phyloP scores from a whole-genome alignment of 2,888 invertebrate species.

The Prosopocoilus inquinatus region DNA sequence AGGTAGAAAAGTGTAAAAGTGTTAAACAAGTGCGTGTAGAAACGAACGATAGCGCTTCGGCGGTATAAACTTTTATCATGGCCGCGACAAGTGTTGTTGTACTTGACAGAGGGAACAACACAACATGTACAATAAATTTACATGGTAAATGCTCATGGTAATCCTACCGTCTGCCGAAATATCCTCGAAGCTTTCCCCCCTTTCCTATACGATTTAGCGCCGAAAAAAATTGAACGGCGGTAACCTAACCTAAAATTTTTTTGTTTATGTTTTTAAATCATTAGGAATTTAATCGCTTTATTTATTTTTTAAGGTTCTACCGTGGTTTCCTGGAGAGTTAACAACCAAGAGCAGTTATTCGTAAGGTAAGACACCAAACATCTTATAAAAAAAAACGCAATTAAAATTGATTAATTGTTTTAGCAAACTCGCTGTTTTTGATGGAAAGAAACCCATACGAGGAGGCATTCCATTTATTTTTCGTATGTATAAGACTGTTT shows the following conservation, averaged over 20 bases:
- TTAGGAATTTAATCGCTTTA: slow-evolving; percentile 24
- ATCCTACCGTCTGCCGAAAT: too few relatives aligned
- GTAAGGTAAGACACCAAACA: slow-evolving; percentile 70
- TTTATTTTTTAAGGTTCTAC: slow-evolving; percentile 72
- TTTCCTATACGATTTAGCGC: neutral
- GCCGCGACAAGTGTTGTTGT: slow-evolving; percentile 93
- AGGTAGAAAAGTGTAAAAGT: slow-evolving; percentile 44
- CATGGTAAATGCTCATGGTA: slow-evolving; percentile 70
- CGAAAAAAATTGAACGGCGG: slow-evolving; percentile 16
- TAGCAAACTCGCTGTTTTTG: slow-evolving; percentile 93
- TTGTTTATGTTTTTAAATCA: slow-evolving; percentile 29
- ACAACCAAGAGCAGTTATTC: slow-evolving; percentile 95
- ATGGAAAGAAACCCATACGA: slow-evolving; percentile 93
- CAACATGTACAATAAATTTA: slow-evolving; percentile 94
- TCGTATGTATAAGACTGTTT: slow-evolving; percentile 83
- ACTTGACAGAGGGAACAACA: slow-evolving; percentile 92
- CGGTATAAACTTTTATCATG: slow-evolving; percentile 43
- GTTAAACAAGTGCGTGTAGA: slow-evolving; percentile 38
- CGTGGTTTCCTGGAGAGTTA: slow-evolving; percentile 93
- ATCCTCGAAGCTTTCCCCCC: neutral
- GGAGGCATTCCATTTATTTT: slow-evolving; percentile 97
- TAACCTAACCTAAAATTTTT: slow-evolving; percentile 33
- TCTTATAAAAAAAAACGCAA: slow-evolving; percentile 18
- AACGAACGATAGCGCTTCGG: slow-evolving; percentile 1
- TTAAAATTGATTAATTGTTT: neutral